A percentile compares a stretch with the other conserved stretches of the same genome.
phyloP scores from a whole-genome alignment of 2,888 invertebrate species.

The Molanna angustata region DNA sequence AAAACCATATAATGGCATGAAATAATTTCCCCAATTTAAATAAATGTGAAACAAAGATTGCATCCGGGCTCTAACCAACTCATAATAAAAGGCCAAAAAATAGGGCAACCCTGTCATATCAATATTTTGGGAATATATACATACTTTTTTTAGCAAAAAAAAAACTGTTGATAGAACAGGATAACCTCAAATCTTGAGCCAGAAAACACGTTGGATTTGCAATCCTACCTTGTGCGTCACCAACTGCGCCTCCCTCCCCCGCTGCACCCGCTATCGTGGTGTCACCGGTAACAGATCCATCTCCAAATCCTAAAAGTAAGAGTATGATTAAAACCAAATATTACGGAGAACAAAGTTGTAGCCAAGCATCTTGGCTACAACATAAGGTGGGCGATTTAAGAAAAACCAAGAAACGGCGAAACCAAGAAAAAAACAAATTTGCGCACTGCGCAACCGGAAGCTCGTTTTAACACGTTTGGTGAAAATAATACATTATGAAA shows the following conservation, averaged over 20 bases:
- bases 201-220: conserved; percentile 25
- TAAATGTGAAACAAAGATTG: conserved; percentile 4
- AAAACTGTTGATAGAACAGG: no score
- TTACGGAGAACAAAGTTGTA: not conserved
- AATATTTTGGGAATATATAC: no score
- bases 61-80: not conserved
- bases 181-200: not conserved
- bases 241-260: conserved; percentile 54
- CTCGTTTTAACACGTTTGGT: not conserved
- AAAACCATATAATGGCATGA: not conserved
- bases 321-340: not conserved
- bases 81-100: not conserved
- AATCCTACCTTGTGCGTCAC: conserved; percentile 59
- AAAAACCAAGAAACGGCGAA: not conserved
- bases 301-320: conserved; percentile 43
- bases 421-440: no score
- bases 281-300: conserved; percentile 53
- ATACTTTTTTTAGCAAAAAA: no score
- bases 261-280: conserved; percentile 49
- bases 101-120: no score
- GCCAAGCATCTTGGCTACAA: not conserved
- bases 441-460: no score
- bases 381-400: not conserved
- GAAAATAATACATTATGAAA: not conserved
- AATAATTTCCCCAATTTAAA: not conserved